Conservation (phyloP, 2,888 invertebrate genomes). For the Cosmorhoe ocellata region DNA sequence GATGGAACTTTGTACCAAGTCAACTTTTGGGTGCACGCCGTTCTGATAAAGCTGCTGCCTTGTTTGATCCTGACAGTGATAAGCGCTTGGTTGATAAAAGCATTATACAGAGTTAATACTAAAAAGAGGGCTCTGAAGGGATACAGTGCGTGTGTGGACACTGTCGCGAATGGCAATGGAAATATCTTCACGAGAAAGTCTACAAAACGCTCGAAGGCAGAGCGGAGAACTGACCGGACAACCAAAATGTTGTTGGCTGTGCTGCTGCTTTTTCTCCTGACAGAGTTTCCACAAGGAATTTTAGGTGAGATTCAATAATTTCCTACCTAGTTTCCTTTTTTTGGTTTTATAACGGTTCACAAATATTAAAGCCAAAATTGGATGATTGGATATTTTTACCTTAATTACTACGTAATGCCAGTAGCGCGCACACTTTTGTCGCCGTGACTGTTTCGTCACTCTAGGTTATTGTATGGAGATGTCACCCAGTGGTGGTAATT, state of each 20-base stretch:
- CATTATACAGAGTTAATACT: constrained; percentile 86
- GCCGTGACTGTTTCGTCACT: too few species aligned
- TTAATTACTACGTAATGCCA: too few species aligned
- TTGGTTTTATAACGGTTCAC: too few species aligned
- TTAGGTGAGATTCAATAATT: constrained; percentile 70
- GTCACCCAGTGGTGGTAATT: too few species aligned
- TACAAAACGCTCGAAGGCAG: constrained; percentile 70
- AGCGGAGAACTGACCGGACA: constrained; percentile 86
- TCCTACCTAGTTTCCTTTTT: neutral
- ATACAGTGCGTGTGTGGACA: constrained; percentile 68
- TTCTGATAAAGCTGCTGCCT: constrained; percentile 90
- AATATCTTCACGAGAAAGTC: constrained; percentile 68
- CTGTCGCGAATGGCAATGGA: constrained; percentile 62
- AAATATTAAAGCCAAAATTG: too few species aligned
- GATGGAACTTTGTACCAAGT: constrained; percentile 84
- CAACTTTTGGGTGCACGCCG: constrained; percentile 92
- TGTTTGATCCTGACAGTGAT: constrained; percentile 89
- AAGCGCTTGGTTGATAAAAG: constrained; percentile 87
- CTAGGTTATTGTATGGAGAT: too few species aligned
- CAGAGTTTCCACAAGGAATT: constrained; percentile 93
- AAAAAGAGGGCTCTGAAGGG: constrained; percentile 84
- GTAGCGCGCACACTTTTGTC: too few species aligned
- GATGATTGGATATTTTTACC: too few species aligned
- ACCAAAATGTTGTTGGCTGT: constrained; percentile 95
- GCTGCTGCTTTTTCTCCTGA: constrained; percentile 91